These are phyloP conservation scores for Meandrusa payeni DNA, from an alignment of 2,888 invertebrate species.

Conservation along the genomic window DNA sequence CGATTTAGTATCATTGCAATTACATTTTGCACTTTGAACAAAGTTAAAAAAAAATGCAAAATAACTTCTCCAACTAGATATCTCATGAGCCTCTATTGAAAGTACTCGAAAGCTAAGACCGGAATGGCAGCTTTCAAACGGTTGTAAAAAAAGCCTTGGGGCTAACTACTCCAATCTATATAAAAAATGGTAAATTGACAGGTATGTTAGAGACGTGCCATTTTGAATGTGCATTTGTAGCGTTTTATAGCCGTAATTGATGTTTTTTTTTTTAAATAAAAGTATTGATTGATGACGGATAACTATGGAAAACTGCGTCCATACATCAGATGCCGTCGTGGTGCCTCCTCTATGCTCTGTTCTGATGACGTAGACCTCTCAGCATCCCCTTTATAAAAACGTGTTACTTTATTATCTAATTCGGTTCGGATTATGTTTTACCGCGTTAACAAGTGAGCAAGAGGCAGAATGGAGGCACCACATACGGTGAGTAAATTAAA, in stretches of 20 bases:
- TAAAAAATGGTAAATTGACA: too few species aligned
- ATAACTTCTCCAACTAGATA: too few species aligned
- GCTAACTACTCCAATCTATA: too few species aligned
- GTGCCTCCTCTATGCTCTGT: slow-evolving; percentile 78
- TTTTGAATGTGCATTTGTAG: slow-evolving; percentile 3
- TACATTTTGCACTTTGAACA: too few species aligned
- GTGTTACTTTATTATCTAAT: slow-evolving; percentile 13
- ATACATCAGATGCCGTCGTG: slow-evolving; percentile 64
- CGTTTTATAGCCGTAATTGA: slow-evolving; percentile 13
- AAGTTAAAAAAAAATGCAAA: too few species aligned
- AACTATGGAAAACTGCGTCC: slow-evolving; percentile 63
- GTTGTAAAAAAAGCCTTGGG: too few species aligned
- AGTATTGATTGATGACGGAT: slow-evolving; percentile 78
- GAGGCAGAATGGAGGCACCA: slow-evolving; percentile 67
- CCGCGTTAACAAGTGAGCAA: slow-evolving; percentile 40
- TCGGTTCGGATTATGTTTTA: slow-evolving; percentile 25
- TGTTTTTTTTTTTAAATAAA: slow-evolving; percentile 22
- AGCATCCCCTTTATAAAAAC: slow-evolving; percentile 25
- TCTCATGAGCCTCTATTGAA: too few species aligned
- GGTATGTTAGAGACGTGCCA: slow-evolving; percentile 5
- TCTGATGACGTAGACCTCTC: slow-evolving; percentile 70
- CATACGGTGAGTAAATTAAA: slow-evolving; percentile 67
- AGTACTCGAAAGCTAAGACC: too few species aligned
- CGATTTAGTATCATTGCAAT: too few species aligned
- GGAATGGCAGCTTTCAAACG: too few species aligned